Conservation (phyloP, 2,113 vertebrate genomes). For the Osmerus mordax region DNA sequence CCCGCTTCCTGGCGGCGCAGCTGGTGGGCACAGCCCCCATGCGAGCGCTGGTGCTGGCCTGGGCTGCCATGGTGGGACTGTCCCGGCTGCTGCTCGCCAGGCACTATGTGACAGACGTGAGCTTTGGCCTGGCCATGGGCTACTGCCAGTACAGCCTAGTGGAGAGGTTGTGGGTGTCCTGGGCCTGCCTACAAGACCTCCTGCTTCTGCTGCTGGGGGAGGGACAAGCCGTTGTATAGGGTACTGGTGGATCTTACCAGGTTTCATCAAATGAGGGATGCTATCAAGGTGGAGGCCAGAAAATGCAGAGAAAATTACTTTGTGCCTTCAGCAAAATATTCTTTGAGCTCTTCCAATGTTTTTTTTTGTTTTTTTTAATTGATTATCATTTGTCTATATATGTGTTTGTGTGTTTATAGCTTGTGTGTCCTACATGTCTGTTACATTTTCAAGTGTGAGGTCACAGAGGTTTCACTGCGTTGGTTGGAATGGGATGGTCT, state of each 20-base stretch:
- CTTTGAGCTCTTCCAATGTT: too few species aligned
- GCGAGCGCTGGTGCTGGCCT: constrained; percentile 79
- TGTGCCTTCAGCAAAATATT: too few species aligned
- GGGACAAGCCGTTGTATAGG: not conserved
- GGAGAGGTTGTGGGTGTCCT: constrained; percentile 83
- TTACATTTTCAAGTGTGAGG: too few species aligned
- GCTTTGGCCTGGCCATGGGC: constrained; percentile 82
- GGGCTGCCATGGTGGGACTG: constrained; percentile 79
- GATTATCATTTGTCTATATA: not conserved
- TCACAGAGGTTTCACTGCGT: too few species aligned
- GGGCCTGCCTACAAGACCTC: constrained; percentile 70
- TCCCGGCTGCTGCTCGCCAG: constrained; percentile 85
- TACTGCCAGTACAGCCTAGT: constrained; percentile 82
- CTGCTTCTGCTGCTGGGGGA: constrained; percentile 66
- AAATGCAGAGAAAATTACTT: too few species aligned
- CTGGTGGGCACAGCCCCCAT: constrained; percentile 78
- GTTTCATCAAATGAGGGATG: not conserved
- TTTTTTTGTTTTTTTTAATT: too few species aligned
- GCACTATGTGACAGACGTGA: constrained; percentile 86
- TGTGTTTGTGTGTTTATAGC: not conserved
- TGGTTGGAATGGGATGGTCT: too few species aligned
- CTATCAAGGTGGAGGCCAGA: not conserved
- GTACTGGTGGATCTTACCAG: not conserved
- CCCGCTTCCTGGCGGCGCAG: constrained; percentile 81
- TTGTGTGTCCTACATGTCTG: not conserved